These are phyloP conservation scores for Leucosticte australis DNA, from an alignment of 2,113 vertebrate species.

Conservation along the genomic window DNA sequence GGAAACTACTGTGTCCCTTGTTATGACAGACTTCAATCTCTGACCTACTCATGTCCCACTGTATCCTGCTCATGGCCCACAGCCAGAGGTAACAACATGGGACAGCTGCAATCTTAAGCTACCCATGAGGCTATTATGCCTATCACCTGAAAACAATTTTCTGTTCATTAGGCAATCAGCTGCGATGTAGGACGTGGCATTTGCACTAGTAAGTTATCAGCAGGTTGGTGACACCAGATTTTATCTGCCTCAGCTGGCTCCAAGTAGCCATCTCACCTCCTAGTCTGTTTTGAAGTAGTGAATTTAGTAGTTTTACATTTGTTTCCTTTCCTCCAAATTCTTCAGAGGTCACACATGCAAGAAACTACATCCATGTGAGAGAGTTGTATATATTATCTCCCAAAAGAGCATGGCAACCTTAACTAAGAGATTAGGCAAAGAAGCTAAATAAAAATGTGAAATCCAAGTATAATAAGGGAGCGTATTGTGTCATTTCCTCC, in stretches of 20 bases:
- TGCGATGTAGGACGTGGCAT: background rate
- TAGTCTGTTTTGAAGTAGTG: background rate
- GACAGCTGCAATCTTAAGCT: background rate
- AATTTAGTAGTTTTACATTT: background rate
- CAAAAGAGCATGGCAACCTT: background rate
- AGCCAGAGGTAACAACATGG: background rate
- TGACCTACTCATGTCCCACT: background rate
- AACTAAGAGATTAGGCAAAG: background rate
- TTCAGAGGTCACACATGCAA: background rate
- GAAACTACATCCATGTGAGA: background rate
- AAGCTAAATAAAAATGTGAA: background rate
- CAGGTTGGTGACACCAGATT: background rate
- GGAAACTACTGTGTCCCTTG: background rate
- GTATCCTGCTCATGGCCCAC: background rate
- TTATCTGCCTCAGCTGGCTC: background rate
- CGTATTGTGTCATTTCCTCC: background rate
- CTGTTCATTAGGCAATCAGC: slow-evolving; percentile 14
- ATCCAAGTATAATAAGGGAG: background rate
- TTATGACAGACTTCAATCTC: background rate
- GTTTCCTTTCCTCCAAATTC: background rate
- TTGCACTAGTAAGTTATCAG: slow-evolving; percentile 4
- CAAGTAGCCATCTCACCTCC: background rate
- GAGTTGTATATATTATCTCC: background rate
- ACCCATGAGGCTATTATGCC: background rate
- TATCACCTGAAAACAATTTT: slow-evolving; percentile 25